A percentile compares a stretch with the other conserved stretches of the same genome.
These are phyloP conservation scores for Sebastiscus tertius DNA, from an alignment of 2,797 vertebrate genomes.

Conservation along the genomic window DNA sequence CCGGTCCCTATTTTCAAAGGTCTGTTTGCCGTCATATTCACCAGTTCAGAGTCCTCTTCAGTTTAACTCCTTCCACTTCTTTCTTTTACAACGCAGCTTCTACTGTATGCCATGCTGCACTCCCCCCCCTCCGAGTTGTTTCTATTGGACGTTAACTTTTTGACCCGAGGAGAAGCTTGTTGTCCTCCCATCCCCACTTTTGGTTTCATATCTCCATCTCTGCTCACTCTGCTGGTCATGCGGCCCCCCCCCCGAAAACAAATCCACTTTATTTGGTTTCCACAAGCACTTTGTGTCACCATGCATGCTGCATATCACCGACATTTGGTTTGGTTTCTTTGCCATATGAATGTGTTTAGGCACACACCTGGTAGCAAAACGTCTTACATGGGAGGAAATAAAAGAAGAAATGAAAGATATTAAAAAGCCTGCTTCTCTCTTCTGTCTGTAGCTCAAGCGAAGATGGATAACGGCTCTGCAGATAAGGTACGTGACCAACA, in stretches of 20 bases:
- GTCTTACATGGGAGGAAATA: conserved; percentile 6
- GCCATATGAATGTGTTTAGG: conserved; percentile 19
- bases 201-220: conserved; percentile 58
- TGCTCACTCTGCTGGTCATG: conserved; percentile 65
- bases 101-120: conserved; percentile 67
- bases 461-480: conserved; percentile 74
- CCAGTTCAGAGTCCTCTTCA: conserved; percentile 70
- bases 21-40: conserved; percentile 76
- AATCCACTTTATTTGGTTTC: conserved; percentile 33
- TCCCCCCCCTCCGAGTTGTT: conserved; percentile 46
- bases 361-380: conserved; percentile 15
- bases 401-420: neutral
- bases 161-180: conserved; percentile 70
- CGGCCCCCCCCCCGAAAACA: conserved; percentile 24
- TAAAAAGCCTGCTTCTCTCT: conserved; percentile 14
- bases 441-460: conserved; percentile 73
- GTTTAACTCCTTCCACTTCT: conserved; percentile 76
- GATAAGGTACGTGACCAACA: conserved; percentile 75
- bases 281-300: conserved; percentile 40
- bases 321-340: conserved; percentile 19
- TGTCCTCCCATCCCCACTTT: conserved; percentile 59
- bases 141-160: conserved; percentile 45
- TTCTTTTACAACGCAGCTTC: conserved; percentile 73
- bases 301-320: conserved; percentile 64
- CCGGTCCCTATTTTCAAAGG: conserved; percentile 81